Evolutionary conservation across 2,797 vertebrate genomes (phyloP), one percentile per base, ranked within the genome.

Genomic region (Clangula hyemalis): DNA sequence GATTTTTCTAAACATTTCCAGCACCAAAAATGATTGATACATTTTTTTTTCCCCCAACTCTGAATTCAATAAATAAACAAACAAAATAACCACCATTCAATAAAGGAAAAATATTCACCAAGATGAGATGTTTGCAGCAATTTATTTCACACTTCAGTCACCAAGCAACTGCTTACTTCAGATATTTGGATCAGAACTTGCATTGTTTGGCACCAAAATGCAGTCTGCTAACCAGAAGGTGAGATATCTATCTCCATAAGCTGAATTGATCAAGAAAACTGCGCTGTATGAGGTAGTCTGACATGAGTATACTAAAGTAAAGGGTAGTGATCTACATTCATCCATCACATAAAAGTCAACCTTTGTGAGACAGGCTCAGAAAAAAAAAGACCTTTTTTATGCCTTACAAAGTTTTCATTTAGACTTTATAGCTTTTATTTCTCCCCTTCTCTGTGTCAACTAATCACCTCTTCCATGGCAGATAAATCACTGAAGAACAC

Each of bases 121-220:
- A 65, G 22, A 88, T 68, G 11, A 76, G 28, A 41, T 58, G 14
- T 65, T 89, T 83, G 8, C 73, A 68, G 22, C 60, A 79, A 38
- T 85, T 95, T 70, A 93, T 94, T 97, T 96, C 85, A 84, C 38
- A 75, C 75, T 94, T 90, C 72, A 85, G 30, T 93, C 91, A 85
- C 47, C 74, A 87, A 36, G 61, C 30, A 88, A 74, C 34, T 13
- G 2, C 28, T 64, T 69, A 41, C 22, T 87, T 92, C 56, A 66
- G 36, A 49, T 65, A 68, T 2, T 68, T 25, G 49, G 76, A 75
- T 90, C 85, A 85, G 58, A 92, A 89, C 5, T 82, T 76, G 3
- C 8, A 41, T 11, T 43, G 43, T 69, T 93, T 85, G 56, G 38
- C 60, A 80, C 32, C 22, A 88, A 74, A 93, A 51, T 58, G 45